These are phyloP conservation scores for Gyps fulvus DNA, from an alignment of 2,113 vertebrate species.

Conservation along the genomic window DNA sequence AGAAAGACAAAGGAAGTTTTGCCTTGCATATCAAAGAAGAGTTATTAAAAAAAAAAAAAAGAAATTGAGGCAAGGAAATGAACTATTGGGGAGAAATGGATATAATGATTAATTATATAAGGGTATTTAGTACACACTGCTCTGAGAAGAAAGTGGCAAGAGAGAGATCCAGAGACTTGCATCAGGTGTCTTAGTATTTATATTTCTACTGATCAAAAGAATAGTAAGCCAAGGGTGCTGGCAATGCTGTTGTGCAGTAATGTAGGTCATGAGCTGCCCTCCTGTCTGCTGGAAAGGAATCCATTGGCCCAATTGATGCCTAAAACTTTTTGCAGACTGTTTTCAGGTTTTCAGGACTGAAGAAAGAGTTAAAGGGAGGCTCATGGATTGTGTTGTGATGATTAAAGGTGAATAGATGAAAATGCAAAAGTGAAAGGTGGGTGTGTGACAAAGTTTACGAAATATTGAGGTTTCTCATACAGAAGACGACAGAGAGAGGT, in stretches of 20 bases:
- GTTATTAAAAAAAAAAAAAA: neutral
- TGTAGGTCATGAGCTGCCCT: neutral
- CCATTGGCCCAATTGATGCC: neutral
- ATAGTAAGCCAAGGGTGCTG: neutral
- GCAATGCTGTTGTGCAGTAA: neutral
- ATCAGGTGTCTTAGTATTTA: neutral
- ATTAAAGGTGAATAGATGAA: neutral
- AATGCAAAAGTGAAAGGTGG: neutral
- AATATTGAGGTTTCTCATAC: neutral
- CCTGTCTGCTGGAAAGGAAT: neutral
- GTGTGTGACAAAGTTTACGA: neutral
- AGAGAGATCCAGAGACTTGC: neutral
- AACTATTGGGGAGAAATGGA: neutral
- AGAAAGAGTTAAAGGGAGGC: neutral
- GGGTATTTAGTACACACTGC: neutral
- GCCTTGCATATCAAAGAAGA: neutral
- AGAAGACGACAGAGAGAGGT: neutral
- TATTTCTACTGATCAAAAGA: neutral
- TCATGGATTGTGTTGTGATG: fast-evolving
- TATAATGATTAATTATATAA: neutral
- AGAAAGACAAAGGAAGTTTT: neutral
- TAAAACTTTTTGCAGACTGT: neutral
- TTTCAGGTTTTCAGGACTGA: neutral
- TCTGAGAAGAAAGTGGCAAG: neutral
- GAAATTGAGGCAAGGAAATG: neutral